phyloP scores from a whole-genome alignment of 2,888 invertebrate species.

The Rhimphoctona megacephalus region DNA sequence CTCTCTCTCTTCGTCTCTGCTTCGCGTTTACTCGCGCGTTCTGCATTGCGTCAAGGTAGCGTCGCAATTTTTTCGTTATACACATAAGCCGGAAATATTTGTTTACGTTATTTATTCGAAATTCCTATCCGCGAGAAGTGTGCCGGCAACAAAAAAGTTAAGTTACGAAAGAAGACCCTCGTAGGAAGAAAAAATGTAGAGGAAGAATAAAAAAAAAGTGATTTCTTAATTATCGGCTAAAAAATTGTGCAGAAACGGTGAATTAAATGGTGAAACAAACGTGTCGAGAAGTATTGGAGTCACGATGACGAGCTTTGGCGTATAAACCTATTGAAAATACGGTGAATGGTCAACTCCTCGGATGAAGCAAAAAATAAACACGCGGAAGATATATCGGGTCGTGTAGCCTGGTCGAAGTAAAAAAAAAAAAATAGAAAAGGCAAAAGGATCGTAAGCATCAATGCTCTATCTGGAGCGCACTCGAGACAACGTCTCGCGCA shows the following conservation, averaged over 20 bases:
- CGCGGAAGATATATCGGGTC: not conserved
- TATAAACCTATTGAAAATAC: not conserved
- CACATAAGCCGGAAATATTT: not conserved
- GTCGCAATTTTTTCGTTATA: not conserved
- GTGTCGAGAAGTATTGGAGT: slow-evolving; percentile 1
- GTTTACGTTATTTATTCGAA: not conserved
- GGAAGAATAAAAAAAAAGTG: not conserved
- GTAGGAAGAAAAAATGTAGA: not conserved
- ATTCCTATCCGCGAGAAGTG: not conserved
- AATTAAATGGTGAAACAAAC: slow-evolving; percentile 1
- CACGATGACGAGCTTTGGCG: not conserved
- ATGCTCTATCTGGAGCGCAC: slow-evolving; percentile 55
- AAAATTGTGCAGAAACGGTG: not conserved
- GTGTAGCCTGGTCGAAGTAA: not conserved
- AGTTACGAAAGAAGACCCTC: not conserved
- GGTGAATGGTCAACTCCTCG: not conserved
- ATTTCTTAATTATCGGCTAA: not conserved
- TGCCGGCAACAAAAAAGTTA: not conserved
- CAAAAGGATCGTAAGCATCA: slow-evolving; percentile 30
- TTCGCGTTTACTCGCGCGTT: slow-evolving; percentile 2
- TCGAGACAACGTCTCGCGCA: slow-evolving; percentile 55
- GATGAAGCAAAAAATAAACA: not conserved
- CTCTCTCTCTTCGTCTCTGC: not conserved
- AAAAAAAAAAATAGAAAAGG: slow-evolving; percentile 12
- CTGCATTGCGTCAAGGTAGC: slow-evolving; percentile 9